Percentiles rank a stretch among this genome's conserved stretches.
Conservation (phyloP, 2,113 vertebrate species). For the Osmerus mordax region DNA sequence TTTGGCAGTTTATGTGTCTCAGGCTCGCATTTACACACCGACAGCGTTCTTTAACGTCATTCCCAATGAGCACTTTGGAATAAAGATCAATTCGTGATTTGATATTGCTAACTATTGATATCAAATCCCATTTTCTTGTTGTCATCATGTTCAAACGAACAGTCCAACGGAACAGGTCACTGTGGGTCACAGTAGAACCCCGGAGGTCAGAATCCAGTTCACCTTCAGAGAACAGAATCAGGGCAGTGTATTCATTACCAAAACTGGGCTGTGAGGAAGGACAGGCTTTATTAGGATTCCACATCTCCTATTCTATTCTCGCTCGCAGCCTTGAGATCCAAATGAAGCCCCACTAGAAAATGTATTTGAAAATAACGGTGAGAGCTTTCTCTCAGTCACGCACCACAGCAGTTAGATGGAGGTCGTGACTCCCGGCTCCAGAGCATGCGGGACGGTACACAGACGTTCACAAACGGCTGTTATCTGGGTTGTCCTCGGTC, state of each 20-base stretch:
- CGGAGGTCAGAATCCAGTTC: not conserved
- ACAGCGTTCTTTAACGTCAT: too few species aligned
- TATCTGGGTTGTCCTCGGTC: not conserved
- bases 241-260: constrained; percentile 17
- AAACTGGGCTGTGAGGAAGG: constrained; percentile 10
- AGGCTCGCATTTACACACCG: too few species aligned
- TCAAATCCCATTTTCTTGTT: too few species aligned
- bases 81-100: too few species aligned
- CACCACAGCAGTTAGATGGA: constrained; percentile 27
- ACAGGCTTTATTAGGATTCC: constrained; percentile 32
- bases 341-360: constrained; percentile 36
- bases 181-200: too few species aligned
- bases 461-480: constrained; percentile 18
- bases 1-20: too few species aligned
- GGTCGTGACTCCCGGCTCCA: constrained; percentile 30
- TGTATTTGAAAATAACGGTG: constrained; percentile 28
- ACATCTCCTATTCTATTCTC: constrained; percentile 28
- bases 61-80: too few species aligned
- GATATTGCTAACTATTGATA: too few species aligned
- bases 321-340: constrained; percentile 38
- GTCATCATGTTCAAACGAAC: too few species aligned
- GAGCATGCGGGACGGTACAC: constrained; percentile 14
- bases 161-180: too few species aligned
- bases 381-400: constrained; percentile 35
- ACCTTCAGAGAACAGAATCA: constrained; percentile 3